A percentile compares a stretch with the other conserved stretches of the same genome.
phyloP scores from a whole-genome alignment of 2,113 vertebrate genomes.

The Caranx melampygus region DNA sequence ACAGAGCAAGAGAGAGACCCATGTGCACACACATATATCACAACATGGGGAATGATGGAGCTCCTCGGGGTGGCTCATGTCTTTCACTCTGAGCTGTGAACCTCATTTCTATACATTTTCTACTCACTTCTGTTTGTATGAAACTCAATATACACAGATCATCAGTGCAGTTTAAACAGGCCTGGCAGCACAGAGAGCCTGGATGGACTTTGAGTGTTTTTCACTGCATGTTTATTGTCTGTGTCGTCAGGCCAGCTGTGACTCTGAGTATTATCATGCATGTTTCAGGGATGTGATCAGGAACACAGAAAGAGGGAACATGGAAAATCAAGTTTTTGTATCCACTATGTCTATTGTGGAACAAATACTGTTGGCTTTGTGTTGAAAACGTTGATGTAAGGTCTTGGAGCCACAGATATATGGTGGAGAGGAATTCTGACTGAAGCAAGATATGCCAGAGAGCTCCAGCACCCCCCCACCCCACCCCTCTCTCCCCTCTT shows the following conservation, averaged over 20 bases:
- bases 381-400: constrained; percentile 3
- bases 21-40: constrained; percentile 32
- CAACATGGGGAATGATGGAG: constrained; percentile 39
- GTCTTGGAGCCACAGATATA: constrained; percentile 18
- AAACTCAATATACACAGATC: constrained; percentile 66
- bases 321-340: not conserved
- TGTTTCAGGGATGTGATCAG: constrained; percentile 24
- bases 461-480: not conserved
- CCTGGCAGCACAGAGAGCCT: not conserved
- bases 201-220: constrained; percentile 10
- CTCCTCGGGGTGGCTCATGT: constrained; percentile 53
- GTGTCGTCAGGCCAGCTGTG: constrained; percentile 36
- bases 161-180: constrained; percentile 50
- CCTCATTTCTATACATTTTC: constrained; percentile 33
- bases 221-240: constrained; percentile 18
- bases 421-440: constrained; percentile 1
- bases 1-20: not conserved
- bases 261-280: not conserved
- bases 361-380: constrained; percentile 5
- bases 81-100: constrained; percentile 52
- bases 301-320: not conserved
- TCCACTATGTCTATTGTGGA: not conserved
- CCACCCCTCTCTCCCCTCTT: not conserved
- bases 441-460: constrained; percentile 19
- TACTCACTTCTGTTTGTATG: constrained; percentile 40